phyloP scores from a whole-genome alignment of 2,113 vertebrate species.

The Pelobates fuscus region DNA sequence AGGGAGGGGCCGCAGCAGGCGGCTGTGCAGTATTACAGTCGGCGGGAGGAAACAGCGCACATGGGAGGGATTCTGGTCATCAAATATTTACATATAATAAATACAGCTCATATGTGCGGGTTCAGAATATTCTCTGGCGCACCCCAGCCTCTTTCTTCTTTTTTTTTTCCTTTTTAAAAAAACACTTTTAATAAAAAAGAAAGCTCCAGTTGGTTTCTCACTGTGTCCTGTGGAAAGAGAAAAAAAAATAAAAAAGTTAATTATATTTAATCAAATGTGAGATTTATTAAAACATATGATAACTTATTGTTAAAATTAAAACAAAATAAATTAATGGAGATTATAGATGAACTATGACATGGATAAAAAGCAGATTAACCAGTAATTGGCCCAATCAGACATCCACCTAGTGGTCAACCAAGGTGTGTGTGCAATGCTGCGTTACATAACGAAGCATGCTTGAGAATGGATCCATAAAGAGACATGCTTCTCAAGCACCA shows the following conservation, averaged over 20 bases:
- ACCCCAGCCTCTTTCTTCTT: slow-evolving; percentile 1
- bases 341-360: too few species aligned
- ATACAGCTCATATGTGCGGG: slow-evolving; percentile 30
- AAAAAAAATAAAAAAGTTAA: background rate
- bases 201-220: slow-evolving; percentile 35
- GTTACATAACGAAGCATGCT: too few species aligned
- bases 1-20: slow-evolving; percentile 36
- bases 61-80: slow-evolving; percentile 23
- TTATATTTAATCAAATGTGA: too few species aligned
- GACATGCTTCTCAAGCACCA: too few species aligned
- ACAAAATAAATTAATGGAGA: too few species aligned
- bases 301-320: too few species aligned
- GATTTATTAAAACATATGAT: too few species aligned
- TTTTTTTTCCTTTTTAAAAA: slow-evolving; percentile 6
- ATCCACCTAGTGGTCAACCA: too few species aligned
- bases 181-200: slow-evolving; percentile 17
- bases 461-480: too few species aligned
- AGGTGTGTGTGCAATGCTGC: too few species aligned
- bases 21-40: slow-evolving; percentile 47
- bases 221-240: slow-evolving; percentile 11
- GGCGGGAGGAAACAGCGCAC: slow-evolving; percentile 39
- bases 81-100: slow-evolving; percentile 43
- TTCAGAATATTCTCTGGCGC: slow-evolving; percentile 33
- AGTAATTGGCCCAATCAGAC: too few species aligned
- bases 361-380: too few species aligned